Evolutionary conservation across 2,888 invertebrate species (phyloP).

Genomic region (Ditula angustiorana): DNA sequence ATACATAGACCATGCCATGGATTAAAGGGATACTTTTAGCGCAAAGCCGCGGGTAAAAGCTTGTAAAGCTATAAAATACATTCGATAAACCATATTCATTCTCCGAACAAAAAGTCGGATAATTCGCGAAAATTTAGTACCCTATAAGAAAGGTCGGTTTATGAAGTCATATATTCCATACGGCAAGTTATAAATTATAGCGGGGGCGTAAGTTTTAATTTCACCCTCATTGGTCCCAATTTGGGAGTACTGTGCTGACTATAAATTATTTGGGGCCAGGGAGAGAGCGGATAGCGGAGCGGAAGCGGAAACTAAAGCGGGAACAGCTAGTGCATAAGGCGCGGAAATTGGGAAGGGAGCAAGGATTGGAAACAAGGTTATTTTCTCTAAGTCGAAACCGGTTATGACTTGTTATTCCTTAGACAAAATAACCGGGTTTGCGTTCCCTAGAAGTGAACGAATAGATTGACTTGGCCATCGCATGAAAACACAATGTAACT

Average conservation of each 20-base stretch:
- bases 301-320: neutral
- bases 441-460: no score
- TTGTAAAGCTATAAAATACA: neutral
- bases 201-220: constrained; percentile 45
- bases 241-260: constrained; percentile 47
- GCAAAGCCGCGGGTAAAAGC: no score
- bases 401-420: no score
- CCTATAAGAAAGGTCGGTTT: constrained; percentile 36
- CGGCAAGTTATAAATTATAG: constrained; percentile 43
- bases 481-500: no score
- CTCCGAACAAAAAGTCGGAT: constrained; percentile 27
- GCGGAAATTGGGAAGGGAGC: no score
- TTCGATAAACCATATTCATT: neutral
- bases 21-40: no score
- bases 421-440: no score
- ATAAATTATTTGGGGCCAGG: constrained; percentile 50
- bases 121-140: constrained; percentile 32
- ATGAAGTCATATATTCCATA: constrained; percentile 40
- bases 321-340: no score
- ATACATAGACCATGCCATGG: no score
- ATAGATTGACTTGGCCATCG: no score
- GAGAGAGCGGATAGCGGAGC: neutral
- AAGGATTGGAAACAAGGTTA: no score
- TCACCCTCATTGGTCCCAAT: constrained; percentile 45
- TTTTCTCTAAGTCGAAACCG: no score